Conservation (phyloP, 2,797 vertebrate species). For the Tachyglossus aculeatus region DNA sequence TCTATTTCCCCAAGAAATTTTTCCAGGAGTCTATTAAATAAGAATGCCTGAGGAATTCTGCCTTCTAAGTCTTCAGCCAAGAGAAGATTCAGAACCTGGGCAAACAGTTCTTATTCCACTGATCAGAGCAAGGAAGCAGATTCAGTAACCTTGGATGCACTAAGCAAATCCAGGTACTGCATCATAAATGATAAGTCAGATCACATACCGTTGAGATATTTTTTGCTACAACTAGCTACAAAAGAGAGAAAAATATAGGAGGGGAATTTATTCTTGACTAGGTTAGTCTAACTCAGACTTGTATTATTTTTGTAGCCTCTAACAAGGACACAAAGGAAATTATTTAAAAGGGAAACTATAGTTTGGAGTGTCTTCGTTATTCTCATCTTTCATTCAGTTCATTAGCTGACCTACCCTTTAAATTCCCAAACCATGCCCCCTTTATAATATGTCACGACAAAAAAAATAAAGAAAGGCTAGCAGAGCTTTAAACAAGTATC, state of each 20-base stretch:
- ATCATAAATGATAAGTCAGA: constrained; percentile 44
- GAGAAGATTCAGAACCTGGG: constrained; percentile 1
- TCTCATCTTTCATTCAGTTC: too few relatives aligned
- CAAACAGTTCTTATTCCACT: constrained; percentile 26
- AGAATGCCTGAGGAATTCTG: neutral
- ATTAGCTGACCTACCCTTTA: too few relatives aligned
- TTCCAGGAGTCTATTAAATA: constrained; percentile 30
- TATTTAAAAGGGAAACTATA: too few relatives aligned
- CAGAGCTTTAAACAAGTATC: too few relatives aligned
- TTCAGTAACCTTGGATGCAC: too few relatives aligned
- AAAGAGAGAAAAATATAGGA: constrained; percentile 19
- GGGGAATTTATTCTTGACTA: constrained; percentile 55
- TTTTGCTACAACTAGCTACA: constrained; percentile 12
- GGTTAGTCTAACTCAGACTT: constrained; percentile 36
- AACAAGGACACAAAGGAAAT: too few relatives aligned
- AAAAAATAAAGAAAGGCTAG: too few relatives aligned
- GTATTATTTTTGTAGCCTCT: constrained; percentile 25
- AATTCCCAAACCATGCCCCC: too few relatives aligned
- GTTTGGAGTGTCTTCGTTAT: too few relatives aligned
- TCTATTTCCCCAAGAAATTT: neutral
- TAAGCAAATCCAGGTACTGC: constrained; percentile 47
- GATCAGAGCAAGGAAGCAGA: constrained; percentile 12
- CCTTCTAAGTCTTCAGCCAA: neutral
- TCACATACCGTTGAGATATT: constrained; percentile 10
- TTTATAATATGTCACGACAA: too few relatives aligned